Percentiles rank a stretch among this genome's conserved stretches.
These are phyloP conservation scores for Phoeniculus purpureus DNA, from an alignment of 2,797 vertebrate species.

Conservation along the genomic window DNA sequence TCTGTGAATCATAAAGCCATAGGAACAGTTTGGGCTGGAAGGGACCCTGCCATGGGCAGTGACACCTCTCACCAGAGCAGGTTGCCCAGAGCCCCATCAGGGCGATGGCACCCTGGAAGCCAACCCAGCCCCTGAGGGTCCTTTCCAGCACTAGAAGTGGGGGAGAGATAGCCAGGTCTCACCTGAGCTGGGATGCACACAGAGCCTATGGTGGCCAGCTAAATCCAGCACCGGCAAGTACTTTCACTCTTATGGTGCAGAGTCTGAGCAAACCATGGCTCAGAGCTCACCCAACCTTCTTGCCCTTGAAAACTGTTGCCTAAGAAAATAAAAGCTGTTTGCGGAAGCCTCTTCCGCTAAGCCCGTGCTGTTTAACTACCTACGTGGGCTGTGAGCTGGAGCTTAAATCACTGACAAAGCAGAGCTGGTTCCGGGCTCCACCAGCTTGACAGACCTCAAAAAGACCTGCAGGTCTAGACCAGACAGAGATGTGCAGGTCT, in stretches of 20 bases:
- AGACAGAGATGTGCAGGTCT: background rate
- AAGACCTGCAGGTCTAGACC: background rate
- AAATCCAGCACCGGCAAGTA: background rate
- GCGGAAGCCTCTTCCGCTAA: background rate
- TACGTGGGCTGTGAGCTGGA: background rate
- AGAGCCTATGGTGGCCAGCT: background rate
- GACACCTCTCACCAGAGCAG: too few relatives aligned
- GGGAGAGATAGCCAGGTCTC: fast-evolving
- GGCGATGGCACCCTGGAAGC: background rate
- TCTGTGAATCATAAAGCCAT: too few relatives aligned
- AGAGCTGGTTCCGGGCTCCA: background rate
- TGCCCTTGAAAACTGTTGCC: background rate
- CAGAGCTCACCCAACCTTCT: background rate
- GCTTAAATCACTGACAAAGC: background rate
- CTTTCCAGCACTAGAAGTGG: background rate
- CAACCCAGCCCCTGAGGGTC: background rate
- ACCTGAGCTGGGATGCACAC: background rate
- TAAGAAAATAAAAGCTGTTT: slow-evolving; percentile 22
- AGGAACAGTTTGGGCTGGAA: too few relatives aligned
- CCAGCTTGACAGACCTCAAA: background rate
- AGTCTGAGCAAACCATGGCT: background rate
- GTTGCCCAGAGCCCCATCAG: background rate
- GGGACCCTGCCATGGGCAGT: too few relatives aligned
- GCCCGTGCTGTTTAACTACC: background rate
- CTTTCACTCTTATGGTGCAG: background rate